phyloP scores from a whole-genome alignment of 2,113 vertebrate genomes.

The Casuarius casuarius region DNA sequence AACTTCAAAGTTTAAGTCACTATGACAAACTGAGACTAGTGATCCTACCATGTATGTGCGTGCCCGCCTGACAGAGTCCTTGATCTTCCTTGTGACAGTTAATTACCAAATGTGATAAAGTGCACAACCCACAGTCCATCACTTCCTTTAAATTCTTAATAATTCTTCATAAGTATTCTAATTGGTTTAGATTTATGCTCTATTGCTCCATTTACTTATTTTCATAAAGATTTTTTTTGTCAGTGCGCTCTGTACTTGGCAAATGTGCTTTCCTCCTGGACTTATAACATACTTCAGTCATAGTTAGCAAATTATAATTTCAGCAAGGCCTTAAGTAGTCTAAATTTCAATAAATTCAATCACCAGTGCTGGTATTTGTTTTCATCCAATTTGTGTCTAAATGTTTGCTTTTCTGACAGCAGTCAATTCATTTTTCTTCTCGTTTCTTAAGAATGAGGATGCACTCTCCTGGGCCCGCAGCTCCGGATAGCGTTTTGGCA shows the following conservation, averaged over 20 bases:
- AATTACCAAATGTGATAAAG: not conserved
- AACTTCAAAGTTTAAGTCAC: not conserved
- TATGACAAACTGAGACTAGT: not conserved
- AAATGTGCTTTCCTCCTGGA: constrained; percentile 23
- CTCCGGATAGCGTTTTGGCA: not conserved
- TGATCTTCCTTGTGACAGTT: not conserved
- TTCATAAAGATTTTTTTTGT: constrained; percentile 5
- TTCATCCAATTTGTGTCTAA: constrained; percentile 43
- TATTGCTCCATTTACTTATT: not conserved
- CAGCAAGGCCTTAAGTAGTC: constrained; percentile 33
- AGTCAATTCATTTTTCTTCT: constrained; percentile 42
- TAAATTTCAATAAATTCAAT: constrained; percentile 62
- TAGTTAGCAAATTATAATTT: constrained; percentile 52
- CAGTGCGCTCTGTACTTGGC: not conserved
- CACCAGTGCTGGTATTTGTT: constrained; percentile 38
- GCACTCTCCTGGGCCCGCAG: not conserved
- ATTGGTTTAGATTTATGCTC: constrained; percentile 51
- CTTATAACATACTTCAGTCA: constrained; percentile 49
- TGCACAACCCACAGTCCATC: not conserved
- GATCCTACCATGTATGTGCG: not conserved
- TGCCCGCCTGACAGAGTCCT: not conserved
- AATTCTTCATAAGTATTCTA: constrained; percentile 50
- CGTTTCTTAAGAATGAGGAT: constrained; percentile 38
- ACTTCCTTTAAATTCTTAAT: constrained; percentile 38
- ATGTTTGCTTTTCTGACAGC: constrained; percentile 28